A percentile compares a stretch with the other conserved stretches of the same genome.
Evolutionary conservation across 1,140 invertebrate species (phyloP).

Genomic region (Drosophila setifemur): DNA sequence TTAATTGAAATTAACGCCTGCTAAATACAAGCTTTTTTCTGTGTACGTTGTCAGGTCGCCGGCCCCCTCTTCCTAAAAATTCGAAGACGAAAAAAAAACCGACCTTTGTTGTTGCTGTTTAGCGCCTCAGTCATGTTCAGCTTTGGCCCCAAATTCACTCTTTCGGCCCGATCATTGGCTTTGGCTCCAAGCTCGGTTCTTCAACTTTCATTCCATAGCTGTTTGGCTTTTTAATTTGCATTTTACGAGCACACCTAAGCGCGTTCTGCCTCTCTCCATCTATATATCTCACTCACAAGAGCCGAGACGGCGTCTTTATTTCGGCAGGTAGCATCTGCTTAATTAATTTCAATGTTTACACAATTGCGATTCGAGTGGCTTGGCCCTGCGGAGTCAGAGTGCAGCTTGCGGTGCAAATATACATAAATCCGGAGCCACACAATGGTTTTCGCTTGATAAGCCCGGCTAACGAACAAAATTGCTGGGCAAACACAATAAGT

Average conservation of each 20-base stretch:
- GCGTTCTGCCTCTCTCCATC: constrained; percentile 5
- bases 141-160: constrained; percentile 59
- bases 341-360: constrained; percentile 19
- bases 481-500: constrained; percentile 26
- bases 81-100: constrained; percentile 19
- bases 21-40: neutral
- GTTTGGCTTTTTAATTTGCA: constrained; percentile 69
- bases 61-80: constrained; percentile 2
- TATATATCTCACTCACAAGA: constrained; percentile 15
- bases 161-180: constrained; percentile 52
- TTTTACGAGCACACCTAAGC: constrained; percentile 52
- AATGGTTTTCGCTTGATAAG: constrained; percentile 14
- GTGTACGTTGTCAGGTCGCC: constrained; percentile 20
- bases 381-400: neutral
- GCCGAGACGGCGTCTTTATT: too few relatives aligned
- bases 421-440: neutral
- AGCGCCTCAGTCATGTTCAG: constrained; percentile 37
- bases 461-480: constrained; percentile 22
- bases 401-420: constrained; percentile 20
- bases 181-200: constrained; percentile 42
- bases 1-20: too few relatives aligned
- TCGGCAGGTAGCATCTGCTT: neutral
- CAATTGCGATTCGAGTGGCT: neutral
- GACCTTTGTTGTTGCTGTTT: constrained; percentile 7
- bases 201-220: constrained; percentile 67